Percentiles rank a stretch among this genome's conserved stretches.
Evolutionary conservation across 2,113 vertebrate species (phyloP).

Genomic region (Maccullochella peelii): DNA sequence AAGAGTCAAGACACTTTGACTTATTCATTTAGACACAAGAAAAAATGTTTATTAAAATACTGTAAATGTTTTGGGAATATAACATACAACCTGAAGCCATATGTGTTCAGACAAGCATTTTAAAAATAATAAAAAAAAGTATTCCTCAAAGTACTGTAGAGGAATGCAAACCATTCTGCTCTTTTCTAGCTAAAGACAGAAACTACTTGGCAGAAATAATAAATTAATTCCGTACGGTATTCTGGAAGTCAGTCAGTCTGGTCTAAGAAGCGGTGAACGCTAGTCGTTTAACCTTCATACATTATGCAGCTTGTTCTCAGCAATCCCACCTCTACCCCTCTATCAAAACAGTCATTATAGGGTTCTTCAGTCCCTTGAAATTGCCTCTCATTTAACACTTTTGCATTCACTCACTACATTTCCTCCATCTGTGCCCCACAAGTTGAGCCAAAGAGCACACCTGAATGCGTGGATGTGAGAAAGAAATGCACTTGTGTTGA

Average conservation of each 20-base stretch:
- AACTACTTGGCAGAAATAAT: slow-evolving; percentile 17
- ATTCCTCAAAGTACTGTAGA: neutral
- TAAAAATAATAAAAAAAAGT: neutral
- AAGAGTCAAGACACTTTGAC: neutral
- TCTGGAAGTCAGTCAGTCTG: slow-evolving; percentile 60
- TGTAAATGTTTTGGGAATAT: neutral
- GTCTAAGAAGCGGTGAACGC: slow-evolving; percentile 36
- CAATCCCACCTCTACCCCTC: slow-evolving; percentile 48
- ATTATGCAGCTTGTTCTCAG: slow-evolving; percentile 76
- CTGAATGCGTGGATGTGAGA: slow-evolving; percentile 1
- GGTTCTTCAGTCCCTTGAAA: slow-evolving; percentile 67
- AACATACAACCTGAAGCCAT: neutral
- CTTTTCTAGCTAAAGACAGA: neutral
- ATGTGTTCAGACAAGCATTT: neutral
- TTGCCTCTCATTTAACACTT: slow-evolving; percentile 66
- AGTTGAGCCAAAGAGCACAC: slow-evolving; percentile 36
- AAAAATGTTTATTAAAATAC: neutral
- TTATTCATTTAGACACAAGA: neutral
- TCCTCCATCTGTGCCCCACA: slow-evolving; percentile 17
- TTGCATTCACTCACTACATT: slow-evolving; percentile 47
- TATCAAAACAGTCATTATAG: slow-evolving; percentile 69
- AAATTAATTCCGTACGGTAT: slow-evolving; percentile 34
- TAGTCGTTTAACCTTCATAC: slow-evolving; percentile 76
- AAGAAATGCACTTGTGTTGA: slow-evolving; percentile 30
- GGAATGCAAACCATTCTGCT: neutral